Base-by-base conservation (phyloP, 2,113 vertebrate genomes). In the Eublepharis macularius region DNA sequence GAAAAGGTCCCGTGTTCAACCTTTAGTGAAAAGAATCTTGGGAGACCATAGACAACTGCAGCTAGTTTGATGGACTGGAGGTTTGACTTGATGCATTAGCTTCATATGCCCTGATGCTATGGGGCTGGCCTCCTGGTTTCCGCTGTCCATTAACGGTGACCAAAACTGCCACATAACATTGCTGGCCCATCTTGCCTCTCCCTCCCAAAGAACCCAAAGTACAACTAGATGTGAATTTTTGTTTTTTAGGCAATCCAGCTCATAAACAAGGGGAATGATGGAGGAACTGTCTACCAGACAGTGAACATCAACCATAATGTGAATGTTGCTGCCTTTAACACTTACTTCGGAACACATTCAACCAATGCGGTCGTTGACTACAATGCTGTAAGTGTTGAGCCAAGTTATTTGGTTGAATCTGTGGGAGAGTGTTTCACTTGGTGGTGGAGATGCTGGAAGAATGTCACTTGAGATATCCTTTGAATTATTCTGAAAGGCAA, bases 311-410 rank as follows among this genome's bases (percentile, higher is more conserved):
- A 88, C 80, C 51, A 90, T 54, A 24, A 84, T 36, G 49, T 78
- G 63, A 91, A 86, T 8, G 32, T 84, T 21, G 86, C 60, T 47
- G 34, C 69, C 26, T 76, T 92, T 17, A 88, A 92, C 60, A 41
- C 86, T 21, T 90, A 90, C 43, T 81, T 88, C 8, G 88, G 88
- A n/a, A 34, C 45, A n/a, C 80, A 86, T 7, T 82, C 86, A 5
- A 79, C 79, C 81, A 85, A 81, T 43, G 84, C 88, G 10, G 51
- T 90, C 26, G 84, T 90, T 29, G 85, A 87, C 69, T 88, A 92
- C 65, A 85, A 74, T 11, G 80, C 36, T 29, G 83, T 88, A 78
- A 60, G 80, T 92, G 83, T 57, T 57, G 51, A 69, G 17, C 47
- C 36, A 73, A 63, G 51, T n/a, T 6, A n/a, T 70, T 29, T 32